Evolutionary conservation across 2,888 invertebrate species (phyloP).

Genomic region (Drosophila meridiana): DNA sequence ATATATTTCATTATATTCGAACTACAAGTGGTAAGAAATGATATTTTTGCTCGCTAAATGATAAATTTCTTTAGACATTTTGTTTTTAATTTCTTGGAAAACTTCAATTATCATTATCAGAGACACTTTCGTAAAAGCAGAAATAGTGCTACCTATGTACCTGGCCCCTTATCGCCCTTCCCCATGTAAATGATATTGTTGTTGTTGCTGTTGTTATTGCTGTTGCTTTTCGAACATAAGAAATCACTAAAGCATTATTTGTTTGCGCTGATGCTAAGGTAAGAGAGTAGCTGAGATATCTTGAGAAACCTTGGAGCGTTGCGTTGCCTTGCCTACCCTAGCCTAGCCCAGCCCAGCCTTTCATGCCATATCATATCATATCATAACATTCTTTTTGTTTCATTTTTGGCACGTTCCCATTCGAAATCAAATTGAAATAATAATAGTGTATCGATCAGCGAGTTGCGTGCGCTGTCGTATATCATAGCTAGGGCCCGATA

Average conservation of each 20-base stretch:
- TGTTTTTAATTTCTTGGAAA: constrained; percentile 70
- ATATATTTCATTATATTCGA: constrained; percentile 68
- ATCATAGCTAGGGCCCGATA: constrained; percentile 37
- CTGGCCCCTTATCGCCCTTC: constrained; percentile 38
- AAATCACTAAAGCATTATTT: constrained; percentile 69
- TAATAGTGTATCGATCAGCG: constrained; percentile 37
- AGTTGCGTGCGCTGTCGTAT: constrained; percentile 44
- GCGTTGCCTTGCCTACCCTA: constrained; percentile 6
- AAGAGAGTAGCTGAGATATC: constrained; percentile 25
- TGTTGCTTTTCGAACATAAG: constrained; percentile 60
- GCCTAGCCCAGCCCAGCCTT: not conserved
- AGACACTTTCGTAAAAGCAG: constrained; percentile 62
- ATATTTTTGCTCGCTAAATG: constrained; percentile 61
- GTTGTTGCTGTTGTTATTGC: not conserved
- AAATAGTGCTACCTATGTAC: constrained; percentile 53
- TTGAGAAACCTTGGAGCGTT: constrained; percentile 34
- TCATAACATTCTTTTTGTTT: constrained; percentile 5
- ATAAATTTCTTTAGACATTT: constrained; percentile 56
- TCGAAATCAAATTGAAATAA: constrained; percentile 49
- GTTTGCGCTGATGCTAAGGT: constrained; percentile 39
- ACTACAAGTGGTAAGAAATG: constrained; percentile 22
- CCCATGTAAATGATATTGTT: constrained; percentile 70
- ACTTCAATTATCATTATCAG: constrained; percentile 77
- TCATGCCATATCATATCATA: constrained; percentile 28
- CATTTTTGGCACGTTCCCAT: constrained; percentile 39